These are phyloP conservation scores for Terrapene triunguis DNA, from an alignment of 2,113 vertebrate genomes.

Conservation along the genomic window DNA sequence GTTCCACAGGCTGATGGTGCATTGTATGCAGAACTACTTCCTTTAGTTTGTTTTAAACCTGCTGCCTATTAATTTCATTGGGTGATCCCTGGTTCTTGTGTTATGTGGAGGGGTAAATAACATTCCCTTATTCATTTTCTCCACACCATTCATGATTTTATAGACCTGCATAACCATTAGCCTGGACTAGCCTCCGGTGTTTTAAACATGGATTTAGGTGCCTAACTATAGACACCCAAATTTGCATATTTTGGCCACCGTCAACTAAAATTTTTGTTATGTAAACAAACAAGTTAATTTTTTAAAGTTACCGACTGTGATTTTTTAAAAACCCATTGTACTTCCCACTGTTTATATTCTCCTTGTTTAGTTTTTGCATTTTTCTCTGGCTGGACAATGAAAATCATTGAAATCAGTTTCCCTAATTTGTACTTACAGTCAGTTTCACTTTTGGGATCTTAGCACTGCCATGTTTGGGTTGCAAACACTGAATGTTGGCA, in stretches of 20 bases:
- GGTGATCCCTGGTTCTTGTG: too few species aligned
- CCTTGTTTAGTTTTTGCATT: neutral
- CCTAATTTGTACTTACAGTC: slow-evolving; percentile 1
- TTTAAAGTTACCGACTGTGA: neutral
- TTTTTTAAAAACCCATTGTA: neutral
- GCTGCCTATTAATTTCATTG: too few species aligned
- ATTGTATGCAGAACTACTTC: too few species aligned
- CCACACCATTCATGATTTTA: too few species aligned
- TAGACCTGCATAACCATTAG: neutral
- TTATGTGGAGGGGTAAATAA: too few species aligned
- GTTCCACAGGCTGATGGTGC: too few species aligned
- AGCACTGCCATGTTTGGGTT: slow-evolving; percentile 38
- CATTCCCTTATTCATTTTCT: too few species aligned
- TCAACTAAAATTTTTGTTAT: slow-evolving; percentile 38
- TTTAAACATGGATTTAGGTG: neutral
- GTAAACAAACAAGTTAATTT: neutral
- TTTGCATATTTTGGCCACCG: neutral
- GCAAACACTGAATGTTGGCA: neutral
- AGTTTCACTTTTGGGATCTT: neutral
- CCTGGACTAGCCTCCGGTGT: neutral
- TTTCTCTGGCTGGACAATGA: neutral
- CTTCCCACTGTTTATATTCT: neutral
- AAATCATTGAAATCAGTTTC: slow-evolving; percentile 26
- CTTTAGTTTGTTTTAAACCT: too few species aligned
- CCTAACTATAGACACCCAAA: neutral